These are phyloP conservation scores for Nyctibius bracteatus DNA, from an alignment of 2,113 vertebrate genomes.

Conservation along the genomic window DNA sequence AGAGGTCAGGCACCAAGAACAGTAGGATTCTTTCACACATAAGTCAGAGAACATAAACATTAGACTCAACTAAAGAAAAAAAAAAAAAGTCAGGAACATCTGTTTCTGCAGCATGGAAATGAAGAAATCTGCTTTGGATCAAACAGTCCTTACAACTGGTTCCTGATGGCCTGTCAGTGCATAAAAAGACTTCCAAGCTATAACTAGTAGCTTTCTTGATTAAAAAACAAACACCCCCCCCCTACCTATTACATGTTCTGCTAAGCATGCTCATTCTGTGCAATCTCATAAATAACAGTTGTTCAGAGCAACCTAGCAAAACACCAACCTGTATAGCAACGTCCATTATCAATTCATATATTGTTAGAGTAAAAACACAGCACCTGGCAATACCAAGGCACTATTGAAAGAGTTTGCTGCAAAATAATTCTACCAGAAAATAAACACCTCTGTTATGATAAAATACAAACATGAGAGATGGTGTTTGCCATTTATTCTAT, in stretches of 20 bases:
- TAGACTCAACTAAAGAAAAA: neutral
- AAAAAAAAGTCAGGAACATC: neutral
- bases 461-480: neutral
- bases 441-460: neutral
- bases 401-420: neutral
- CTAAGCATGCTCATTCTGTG: neutral
- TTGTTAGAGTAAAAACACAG: neutral
- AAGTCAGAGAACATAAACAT: neutral
- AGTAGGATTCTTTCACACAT: neutral
- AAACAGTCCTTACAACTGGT: neutral
- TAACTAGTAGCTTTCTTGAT: neutral
- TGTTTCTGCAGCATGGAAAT: neutral
- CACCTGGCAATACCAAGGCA: neutral
- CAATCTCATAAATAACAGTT: neutral
- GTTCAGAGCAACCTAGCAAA: neutral
- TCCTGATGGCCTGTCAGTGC: neutral
- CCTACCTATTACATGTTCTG: neutral
- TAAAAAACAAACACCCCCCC: neutral
- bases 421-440: conserved; percentile 5
- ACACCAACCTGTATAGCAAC: neutral
- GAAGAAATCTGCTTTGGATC: neutral
- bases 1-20: neutral
- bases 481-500: neutral
- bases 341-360: neutral
- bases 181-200: neutral